A percentile compares a stretch with the other conserved stretches of the same genome.
Conservation (phyloP, 2,797 vertebrate genomes). For the Lindbergichthys nudifrons region DNA sequence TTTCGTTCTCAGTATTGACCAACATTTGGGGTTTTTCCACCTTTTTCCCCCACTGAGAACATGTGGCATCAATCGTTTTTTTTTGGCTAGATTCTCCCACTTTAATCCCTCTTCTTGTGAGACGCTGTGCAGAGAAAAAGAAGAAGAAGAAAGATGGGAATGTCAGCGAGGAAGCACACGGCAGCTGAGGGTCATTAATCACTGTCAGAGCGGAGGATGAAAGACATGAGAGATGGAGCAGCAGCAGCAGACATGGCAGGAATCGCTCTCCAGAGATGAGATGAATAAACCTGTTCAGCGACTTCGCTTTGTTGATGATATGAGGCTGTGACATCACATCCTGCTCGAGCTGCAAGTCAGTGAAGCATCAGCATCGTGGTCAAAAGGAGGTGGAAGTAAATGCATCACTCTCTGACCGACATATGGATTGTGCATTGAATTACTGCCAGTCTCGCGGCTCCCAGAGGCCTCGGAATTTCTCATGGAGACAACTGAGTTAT, state of each 20-base stretch:
- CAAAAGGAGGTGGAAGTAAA: conserved; percentile 38
- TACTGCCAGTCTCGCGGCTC: conserved; percentile 60
- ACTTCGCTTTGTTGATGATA: conserved; percentile 63
- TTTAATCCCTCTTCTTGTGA: conserved; percentile 64
- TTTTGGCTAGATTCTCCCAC: conserved; percentile 41
- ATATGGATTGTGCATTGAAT: conserved; percentile 71
- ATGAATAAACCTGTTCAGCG: conserved; percentile 74
- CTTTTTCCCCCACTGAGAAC: conserved; percentile 39
- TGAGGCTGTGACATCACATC: conserved; percentile 70
- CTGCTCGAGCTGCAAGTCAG: conserved; percentile 34
- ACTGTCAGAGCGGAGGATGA: conserved; percentile 70
- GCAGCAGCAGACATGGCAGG: conserved; percentile 69
- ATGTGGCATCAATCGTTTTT: conserved; percentile 70
- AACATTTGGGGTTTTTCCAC: conserved; percentile 34
- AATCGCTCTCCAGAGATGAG: conserved; percentile 72
- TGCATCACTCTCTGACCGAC: conserved; percentile 48
- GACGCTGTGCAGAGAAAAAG: conserved; percentile 55
- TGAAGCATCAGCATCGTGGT: conserved; percentile 33
- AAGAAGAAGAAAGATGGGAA: conserved; percentile 70
- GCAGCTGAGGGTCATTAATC: conserved; percentile 81
- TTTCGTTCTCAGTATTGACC: conserved; percentile 30
- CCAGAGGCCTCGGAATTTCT: conserved; percentile 47
- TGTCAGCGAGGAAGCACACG: conserved; percentile 72
- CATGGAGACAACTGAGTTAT: conserved; percentile 51
- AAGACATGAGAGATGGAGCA: conserved; percentile 70